Conservation (phyloP, 2,113 vertebrate species). For the Ctenodactylus gundi region DNA sequence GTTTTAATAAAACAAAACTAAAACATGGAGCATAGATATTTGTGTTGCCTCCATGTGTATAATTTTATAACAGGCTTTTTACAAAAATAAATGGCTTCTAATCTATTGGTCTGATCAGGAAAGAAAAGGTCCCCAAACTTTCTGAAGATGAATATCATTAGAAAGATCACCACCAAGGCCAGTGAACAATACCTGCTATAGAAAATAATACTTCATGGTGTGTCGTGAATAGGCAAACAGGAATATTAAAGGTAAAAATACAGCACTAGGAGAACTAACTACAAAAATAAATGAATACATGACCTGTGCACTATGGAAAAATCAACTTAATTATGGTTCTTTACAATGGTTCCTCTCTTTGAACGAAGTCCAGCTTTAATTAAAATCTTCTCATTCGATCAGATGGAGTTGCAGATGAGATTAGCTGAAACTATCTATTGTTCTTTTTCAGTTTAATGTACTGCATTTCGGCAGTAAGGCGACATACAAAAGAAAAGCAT, state of each 20-base stretch:
- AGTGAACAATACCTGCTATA: conserved; percentile 11
- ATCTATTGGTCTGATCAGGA: neutral
- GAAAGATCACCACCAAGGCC: neutral
- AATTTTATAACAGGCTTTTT: conserved; percentile 17
- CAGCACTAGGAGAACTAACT: neutral
- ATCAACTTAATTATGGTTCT: conserved; percentile 62
- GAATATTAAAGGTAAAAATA: conserved; percentile 58
- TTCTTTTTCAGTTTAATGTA: conserved; percentile 61
- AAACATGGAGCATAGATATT: neutral
- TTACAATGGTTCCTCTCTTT: conserved; percentile 28
- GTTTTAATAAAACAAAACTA: conserved; percentile 35
- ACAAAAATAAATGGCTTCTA: neutral
- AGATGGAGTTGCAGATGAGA: conserved; percentile 56
- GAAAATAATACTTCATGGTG: conserved; percentile 41
- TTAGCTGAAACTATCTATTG: conserved; percentile 53
- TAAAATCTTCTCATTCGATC: conserved; percentile 64
- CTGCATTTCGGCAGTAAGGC: conserved; percentile 32
- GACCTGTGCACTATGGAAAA: conserved; percentile 35
- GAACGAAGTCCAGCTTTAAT: conserved; percentile 51
- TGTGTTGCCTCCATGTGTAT: neutral
- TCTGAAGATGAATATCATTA: conserved; percentile 37
- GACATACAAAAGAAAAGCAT: conserved; percentile 50
- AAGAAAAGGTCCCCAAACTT: neutral
- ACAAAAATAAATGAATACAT: conserved; percentile 42
- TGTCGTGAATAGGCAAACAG: conserved; percentile 54